These are phyloP conservation scores for Stegostoma tigrinum DNA, from an alignment of 2,113 vertebrate genomes.

Conservation along the genomic window DNA sequence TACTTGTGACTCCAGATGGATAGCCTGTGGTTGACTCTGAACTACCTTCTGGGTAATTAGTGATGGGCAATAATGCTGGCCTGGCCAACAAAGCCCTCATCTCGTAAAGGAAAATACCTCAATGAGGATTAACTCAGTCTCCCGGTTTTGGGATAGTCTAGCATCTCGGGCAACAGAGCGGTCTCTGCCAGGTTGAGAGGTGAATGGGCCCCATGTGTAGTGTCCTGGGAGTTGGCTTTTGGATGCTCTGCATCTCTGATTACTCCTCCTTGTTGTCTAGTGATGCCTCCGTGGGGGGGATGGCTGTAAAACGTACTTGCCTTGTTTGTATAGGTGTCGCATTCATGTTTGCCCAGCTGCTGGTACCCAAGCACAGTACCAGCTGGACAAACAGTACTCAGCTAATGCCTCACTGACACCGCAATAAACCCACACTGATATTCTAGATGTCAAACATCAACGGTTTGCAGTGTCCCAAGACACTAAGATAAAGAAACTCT, in stretches of 20 bases:
- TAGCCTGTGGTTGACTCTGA: too few relatives aligned
- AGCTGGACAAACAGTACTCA: not conserved
- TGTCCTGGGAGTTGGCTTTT: not conserved
- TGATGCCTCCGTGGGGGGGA: too few relatives aligned
- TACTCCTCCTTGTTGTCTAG: not conserved
- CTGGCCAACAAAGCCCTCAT: too few relatives aligned
- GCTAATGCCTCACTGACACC: not conserved
- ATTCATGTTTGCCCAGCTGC: not conserved
- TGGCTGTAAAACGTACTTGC: too few relatives aligned
- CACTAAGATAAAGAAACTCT: not conserved
- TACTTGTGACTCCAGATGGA: too few relatives aligned
- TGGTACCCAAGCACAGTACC: not conserved
- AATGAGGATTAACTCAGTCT: too few relatives aligned
- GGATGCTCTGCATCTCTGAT: not conserved
- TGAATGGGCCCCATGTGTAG: not conserved
- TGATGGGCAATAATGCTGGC: too few relatives aligned
- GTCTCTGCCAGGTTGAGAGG: not conserved
- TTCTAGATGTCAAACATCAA: not conserved
- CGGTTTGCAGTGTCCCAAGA: not conserved
- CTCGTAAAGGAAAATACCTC: not conserved
- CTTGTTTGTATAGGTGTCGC: not conserved
- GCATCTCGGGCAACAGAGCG: not conserved
- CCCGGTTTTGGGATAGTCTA: not conserved
- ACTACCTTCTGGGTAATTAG: too few relatives aligned
- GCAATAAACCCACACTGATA: not conserved